phyloP scores from a whole-genome alignment of 1,140 invertebrate genomes.

The Drosophila repletoides region DNA sequence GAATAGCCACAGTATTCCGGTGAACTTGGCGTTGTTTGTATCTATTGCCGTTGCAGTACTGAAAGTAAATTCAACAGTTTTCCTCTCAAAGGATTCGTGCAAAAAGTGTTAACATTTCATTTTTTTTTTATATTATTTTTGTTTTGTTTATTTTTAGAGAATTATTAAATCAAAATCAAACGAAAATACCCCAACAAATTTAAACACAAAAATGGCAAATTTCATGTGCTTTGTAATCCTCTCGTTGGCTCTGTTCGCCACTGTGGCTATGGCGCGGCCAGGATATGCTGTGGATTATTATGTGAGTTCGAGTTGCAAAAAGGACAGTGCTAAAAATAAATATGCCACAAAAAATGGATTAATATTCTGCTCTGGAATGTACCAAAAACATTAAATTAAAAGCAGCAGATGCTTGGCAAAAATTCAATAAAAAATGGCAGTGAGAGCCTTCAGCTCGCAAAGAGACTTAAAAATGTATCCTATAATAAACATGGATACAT shows the following conservation, averaged over 20 bases:
- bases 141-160: conserved; percentile 52
- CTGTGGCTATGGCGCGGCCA: conserved; percentile 64
- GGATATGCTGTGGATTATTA: conserved; percentile 82
- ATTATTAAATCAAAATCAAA: conserved; percentile 16
- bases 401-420: not conserved
- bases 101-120: conserved; percentile 17
- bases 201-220: conserved; percentile 67
- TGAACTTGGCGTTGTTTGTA: conserved; percentile 77
- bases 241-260: conserved; percentile 63
- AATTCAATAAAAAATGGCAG: not conserved
- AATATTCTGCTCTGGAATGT: not conserved
- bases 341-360: too few species aligned
- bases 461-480: not conserved
- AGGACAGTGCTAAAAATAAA: not conserved
- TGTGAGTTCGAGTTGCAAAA: conserved; percentile 59
- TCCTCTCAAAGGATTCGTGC: conserved; percentile 3
- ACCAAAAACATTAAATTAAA: too few species aligned
- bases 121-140: not conserved
- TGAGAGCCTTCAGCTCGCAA: too few species aligned
- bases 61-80: conserved; percentile 52
- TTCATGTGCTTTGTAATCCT: conserved; percentile 69
- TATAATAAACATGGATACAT: too few species aligned
- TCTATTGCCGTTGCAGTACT: conserved; percentile 73
- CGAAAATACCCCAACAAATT: conserved; percentile 18
- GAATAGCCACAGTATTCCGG: conserved; percentile 82